Base-by-base conservation (phyloP, 2,113 vertebrate species). In the Macaca mulatta region DNA sequence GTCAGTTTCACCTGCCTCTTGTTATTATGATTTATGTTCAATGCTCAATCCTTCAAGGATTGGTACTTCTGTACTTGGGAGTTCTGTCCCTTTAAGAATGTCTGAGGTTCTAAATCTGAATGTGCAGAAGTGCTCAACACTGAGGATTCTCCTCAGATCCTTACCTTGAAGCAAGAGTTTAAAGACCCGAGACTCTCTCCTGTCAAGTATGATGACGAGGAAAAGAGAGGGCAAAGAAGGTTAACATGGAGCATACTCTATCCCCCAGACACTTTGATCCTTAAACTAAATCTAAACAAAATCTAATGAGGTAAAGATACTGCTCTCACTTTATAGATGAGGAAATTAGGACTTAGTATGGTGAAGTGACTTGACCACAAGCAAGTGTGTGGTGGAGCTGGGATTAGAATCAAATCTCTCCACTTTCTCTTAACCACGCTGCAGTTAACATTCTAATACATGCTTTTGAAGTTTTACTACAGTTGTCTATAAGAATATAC, bases 301-400 rank as follows among this genome's bases (percentile, higher is more conserved):
- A 74, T 79, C 75, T 50, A 25, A 27, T 11, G 43, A 78, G n/a
- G 10, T 59, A 86, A 94, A 27, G 23, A 52, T 17, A 82, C 23
- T 67, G 35, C 74, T 96, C 52, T 67, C 52, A 14, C 96, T 94
- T 78, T 45, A 82, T 22, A 92, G n/a, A 57, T 90, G 69, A 95
- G 67, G 43, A 96, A 80, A 93, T 75, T 9, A 83, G 80, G 38
- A 23, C 11, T 93, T 48, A 92, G 77, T 40, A 27, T 6, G 20
- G 14, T n/a, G 57, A 72, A 83, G 45, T 27, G 9, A 7, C 18
- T 89, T 89, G 35, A 35, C 69, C 72, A 93, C 35, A 67, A 77
- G 40, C 77, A 43, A 35, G 64, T 94, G 25, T 80, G 45, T 9
- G 88, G 38, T 32, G 32, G 75, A 93, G n/a, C 57, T 80, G 43